Evolutionary conservation across 2,113 vertebrate genomes (phyloP).

Genomic region (Pelobates fuscus): DNA sequence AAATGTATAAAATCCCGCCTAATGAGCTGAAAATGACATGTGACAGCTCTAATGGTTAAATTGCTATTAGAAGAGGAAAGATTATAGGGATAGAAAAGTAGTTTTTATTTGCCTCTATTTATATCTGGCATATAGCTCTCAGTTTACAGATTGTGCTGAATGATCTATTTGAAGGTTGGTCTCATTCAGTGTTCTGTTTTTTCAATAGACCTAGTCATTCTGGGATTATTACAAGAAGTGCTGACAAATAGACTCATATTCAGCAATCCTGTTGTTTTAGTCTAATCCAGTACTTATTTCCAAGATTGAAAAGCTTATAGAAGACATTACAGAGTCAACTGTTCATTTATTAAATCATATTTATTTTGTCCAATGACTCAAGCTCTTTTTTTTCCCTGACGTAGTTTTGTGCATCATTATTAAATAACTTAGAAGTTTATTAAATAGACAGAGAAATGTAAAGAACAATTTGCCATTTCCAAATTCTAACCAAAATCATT

Average conservation of each 20-base stretch:
- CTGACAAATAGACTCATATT: conserved; percentile 49
- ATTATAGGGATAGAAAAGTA: conserved; percentile 55
- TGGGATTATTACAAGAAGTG: conserved; percentile 51
- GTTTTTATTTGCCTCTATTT: conserved; percentile 41
- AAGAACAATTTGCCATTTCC: no score
- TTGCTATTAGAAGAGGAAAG: conserved; percentile 64
- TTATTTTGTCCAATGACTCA: neutral
- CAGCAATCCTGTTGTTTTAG: conserved; percentile 45
- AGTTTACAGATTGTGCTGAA: conserved; percentile 30
- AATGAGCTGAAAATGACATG: conserved; percentile 73
- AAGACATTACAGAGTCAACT: conserved; percentile 17
- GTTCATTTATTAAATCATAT: conserved; percentile 19
- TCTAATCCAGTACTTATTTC: conserved; percentile 40
- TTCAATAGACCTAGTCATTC: conserved; percentile 49
- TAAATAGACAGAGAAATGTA: no score
- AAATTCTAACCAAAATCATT: no score
- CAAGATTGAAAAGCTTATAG: conserved; percentile 35
- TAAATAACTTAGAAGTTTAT: neutral
- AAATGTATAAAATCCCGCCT: conserved; percentile 75
- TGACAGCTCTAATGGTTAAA: conserved; percentile 74
- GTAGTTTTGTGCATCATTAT: neutral
- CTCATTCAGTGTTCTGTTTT: conserved; percentile 39
- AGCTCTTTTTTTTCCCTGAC: neutral
- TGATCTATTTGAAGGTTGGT: conserved; percentile 51
- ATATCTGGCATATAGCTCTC: conserved; percentile 36